These are phyloP conservation scores for Leptarthrus brevirostris DNA, from an alignment of 2,888 invertebrate genomes.

Conservation along the genomic window DNA sequence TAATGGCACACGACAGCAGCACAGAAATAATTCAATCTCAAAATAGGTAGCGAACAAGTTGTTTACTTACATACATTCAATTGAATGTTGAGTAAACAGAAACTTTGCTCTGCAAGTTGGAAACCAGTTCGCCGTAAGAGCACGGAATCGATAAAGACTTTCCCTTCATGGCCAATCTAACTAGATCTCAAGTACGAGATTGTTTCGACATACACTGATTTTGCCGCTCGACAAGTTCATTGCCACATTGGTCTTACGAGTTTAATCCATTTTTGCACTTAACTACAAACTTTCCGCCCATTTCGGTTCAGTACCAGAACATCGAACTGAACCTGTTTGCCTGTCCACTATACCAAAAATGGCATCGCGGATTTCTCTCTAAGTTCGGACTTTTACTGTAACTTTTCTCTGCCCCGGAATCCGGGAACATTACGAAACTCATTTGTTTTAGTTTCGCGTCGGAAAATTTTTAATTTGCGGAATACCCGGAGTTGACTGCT, in stretches of 20 bases:
- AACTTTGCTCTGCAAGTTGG: too few species aligned
- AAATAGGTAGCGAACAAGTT: too few species aligned
- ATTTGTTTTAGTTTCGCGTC: too few species aligned
- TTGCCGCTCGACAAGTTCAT: constrained; percentile 5
- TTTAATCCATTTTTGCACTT: constrained; percentile 4
- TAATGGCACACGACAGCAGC: too few species aligned
- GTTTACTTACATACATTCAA: too few species aligned
- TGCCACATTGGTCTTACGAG: constrained; percentile 1
- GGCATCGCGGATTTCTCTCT: constrained; percentile 11
- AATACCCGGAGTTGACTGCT: not conserved
- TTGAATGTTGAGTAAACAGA: too few species aligned
- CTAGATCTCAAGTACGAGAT: too few species aligned
- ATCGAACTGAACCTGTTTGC: not conserved
- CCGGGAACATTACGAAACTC: too few species aligned
- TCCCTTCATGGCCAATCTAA: not conserved
- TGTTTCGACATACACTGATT: too few species aligned
- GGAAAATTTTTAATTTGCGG: too few species aligned
- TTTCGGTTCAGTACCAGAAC: not conserved
- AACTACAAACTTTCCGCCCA: constrained; percentile 13
- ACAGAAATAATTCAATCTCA: too few species aligned
- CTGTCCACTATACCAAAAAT: not conserved
- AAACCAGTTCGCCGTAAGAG: not conserved
- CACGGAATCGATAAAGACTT: constrained; percentile 7
- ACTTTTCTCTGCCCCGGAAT: not conserved
- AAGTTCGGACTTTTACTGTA: too few species aligned